Evolutionary conservation across 2,888 invertebrate species (phyloP), one percentile per base, ranked within the genome.

Genomic region (Pseudococcus jackbeardsleyi): DNA sequence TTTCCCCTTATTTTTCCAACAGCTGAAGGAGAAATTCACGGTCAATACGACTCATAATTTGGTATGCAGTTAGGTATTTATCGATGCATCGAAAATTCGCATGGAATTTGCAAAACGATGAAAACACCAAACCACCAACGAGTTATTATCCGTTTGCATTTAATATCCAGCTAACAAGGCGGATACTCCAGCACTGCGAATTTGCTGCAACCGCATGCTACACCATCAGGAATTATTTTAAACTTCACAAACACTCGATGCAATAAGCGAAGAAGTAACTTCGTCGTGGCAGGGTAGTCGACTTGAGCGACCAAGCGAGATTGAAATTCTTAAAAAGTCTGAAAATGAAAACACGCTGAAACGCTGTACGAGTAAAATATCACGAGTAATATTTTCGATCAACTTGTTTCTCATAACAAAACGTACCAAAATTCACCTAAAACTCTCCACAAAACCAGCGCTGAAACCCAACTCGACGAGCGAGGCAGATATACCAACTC

Each of bases 391-490:
- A 82, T 82, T 82, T 82, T 82, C 46, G 46, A 82, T 82, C 46
- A 82, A 82, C 46, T 82, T 82, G 79, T 82, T 82, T 82, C 42
- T 42, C 79, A 46, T 46, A 82, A 42, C 42, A 46, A 46, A 19
- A 46, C 33, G 26, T 39, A 7, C 72, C 15, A 19, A 11, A 39
- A 17, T 42, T 79, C n/a, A 39, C 26, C 42, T 72, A n/a, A 77
- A 77, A 77, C 77, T 77, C 33, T 77, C 9, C 77, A 5, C 42
- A 39, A 77, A 59, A 33, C n/a, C 77, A 4, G 39, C 15, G 4
- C 5, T 42, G 42, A 42, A 42, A 42, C 0, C 5, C 46, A 82
- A 82, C 19, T 79, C 42, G n/a, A 77, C 77, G 39, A 72, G 39
- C 26, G 26, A 68, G 9, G 22, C 64, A 64, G 77, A 82, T n/a